Evolutionary conservation across 2,113 vertebrate genomes (phyloP), one percentile per base, ranked within the genome.

Genomic region (Malurus melanocephalus): DNA sequence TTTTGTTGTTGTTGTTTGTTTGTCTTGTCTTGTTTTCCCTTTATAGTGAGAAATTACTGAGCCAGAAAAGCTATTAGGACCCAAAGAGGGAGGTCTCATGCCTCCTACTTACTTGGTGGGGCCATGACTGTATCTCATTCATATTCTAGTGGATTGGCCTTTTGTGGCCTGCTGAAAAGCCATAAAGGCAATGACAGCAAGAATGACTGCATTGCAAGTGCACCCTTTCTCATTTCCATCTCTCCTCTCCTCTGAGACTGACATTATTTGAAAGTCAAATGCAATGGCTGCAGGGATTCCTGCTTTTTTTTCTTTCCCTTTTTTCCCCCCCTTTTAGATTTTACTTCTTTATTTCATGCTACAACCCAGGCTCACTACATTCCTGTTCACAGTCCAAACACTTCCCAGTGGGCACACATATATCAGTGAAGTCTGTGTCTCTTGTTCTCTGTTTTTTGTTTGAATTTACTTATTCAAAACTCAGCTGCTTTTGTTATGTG

Each of bases 191-290:
- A 84, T 93, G 93, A 96, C 87, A 95, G 80, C 60, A 93, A 94
- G 95, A 96, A 88, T 93, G 89, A 95, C 87, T 94, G 85, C 76
- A 85, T 88, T 68, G 67, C 87, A 92, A 94, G 92, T 11, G 45
- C 77, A 68, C 30, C 45, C 76, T 95, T 83, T 93, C 87, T 94
- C 68, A 92, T 96, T 94, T 90, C 80, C 88, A 73, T 93, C 57
- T 79, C 61, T 75, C 69, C 40, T 84, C 45, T 92, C 77, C 75
- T 91, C 40, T 13, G 92, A 94, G 91, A 90, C 49, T 78, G 66
- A 68, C 68, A 83, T 92, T 89, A 96, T 93, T 93, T 96, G 90
- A 95, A 96, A 82, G 62, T 94, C 92, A 95, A 90, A 92, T 66
- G 57, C 38, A 45, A 38, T 77, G n/a, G 28, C 83, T 88, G n/a